These are phyloP conservation scores for Manacus vitellinus DNA, from an alignment of 2,113 vertebrate species.

Conservation along the genomic window DNA sequence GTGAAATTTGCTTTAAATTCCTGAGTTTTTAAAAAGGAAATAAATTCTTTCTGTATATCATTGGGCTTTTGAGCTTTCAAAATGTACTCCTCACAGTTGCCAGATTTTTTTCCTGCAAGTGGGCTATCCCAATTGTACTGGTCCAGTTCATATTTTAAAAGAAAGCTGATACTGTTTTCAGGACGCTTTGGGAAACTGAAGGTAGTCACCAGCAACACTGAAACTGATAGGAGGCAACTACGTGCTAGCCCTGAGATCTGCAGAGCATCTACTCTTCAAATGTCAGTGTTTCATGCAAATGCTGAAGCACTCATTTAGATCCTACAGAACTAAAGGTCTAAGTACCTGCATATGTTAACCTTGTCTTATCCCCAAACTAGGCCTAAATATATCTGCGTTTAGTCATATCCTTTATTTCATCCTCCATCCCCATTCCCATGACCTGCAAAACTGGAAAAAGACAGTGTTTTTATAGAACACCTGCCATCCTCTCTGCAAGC, in stretches of 20 bases:
- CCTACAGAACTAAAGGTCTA: too few relatives aligned
- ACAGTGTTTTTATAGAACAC: fast-evolving
- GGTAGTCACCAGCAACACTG: not conserved
- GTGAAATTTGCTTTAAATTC: not conserved
- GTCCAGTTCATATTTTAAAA: not conserved
- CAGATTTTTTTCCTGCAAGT: not conserved
- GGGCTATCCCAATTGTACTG: too few relatives aligned
- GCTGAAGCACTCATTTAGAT: not conserved
- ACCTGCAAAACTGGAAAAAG: too few relatives aligned
- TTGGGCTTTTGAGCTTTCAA: not conserved
- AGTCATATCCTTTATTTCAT: not conserved
- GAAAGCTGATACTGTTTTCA: not conserved
- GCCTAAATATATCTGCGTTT: not conserved
- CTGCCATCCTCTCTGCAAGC: too few relatives aligned
- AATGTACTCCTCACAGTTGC: not conserved
- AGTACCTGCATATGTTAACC: not conserved
- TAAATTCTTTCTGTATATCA: not conserved
- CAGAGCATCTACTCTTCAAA: not conserved
- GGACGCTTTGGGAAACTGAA: not conserved
- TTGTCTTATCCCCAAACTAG: not conserved
- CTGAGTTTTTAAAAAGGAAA: not conserved
- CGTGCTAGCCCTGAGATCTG: not conserved
- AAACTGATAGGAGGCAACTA: not conserved
- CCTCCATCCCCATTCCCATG: not conserved
- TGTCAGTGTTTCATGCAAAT: not conserved